Base-by-base conservation (phyloP, 2,797 vertebrate genomes). In the Enteromius treurensis region DNA sequence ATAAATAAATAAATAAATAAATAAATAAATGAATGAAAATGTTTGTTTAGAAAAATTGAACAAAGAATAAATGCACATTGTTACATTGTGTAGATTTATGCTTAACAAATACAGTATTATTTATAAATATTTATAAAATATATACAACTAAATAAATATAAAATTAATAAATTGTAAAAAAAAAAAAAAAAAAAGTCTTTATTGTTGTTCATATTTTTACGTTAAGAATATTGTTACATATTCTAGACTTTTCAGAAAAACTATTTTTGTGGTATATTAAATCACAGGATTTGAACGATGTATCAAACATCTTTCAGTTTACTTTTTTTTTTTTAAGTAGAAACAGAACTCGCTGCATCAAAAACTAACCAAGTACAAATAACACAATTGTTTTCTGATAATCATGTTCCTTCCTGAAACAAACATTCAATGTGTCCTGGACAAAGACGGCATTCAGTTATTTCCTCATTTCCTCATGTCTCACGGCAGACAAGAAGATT, bases 401-500 rank as follows among this genome's bases (percentile, higher is more conserved):
- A 49, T 81, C 7, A 73, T 34, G 29, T 47, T 8, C 23, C 23
- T 58, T 55, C 23, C 49, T 60, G 51, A 60, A 71, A 70, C 14
- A 71, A 17, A 60, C 7, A 5, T 62, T 81, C 4, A 34, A 71
- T 14, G 15, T 40, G 51, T 23, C 29, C 79, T 19, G 42, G 53
- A 81, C 55, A 37, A 26, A 64, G 26, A 29, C 3, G 13, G 14
- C 23, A 74, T 74, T 74, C 21, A 74, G 64, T 81, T 74, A 81
- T 74, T 81, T 74, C 19, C 42, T 80, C 2, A 47, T 87, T 88
- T 90, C 85, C 86, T 83, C 26, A 55, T 92, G 88, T 90, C 86
- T 82, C 67, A 84, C 83, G 42, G 21, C 23, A 68, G 86, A 86
- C 84, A 88, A 91, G 89, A 89, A 84, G 80, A 88, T 86, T 90